Percentiles rank a stretch among this genome's conserved stretches.
Conservation (phyloP, 2,113 vertebrate species). For the Paraplagusia blochii region DNA sequence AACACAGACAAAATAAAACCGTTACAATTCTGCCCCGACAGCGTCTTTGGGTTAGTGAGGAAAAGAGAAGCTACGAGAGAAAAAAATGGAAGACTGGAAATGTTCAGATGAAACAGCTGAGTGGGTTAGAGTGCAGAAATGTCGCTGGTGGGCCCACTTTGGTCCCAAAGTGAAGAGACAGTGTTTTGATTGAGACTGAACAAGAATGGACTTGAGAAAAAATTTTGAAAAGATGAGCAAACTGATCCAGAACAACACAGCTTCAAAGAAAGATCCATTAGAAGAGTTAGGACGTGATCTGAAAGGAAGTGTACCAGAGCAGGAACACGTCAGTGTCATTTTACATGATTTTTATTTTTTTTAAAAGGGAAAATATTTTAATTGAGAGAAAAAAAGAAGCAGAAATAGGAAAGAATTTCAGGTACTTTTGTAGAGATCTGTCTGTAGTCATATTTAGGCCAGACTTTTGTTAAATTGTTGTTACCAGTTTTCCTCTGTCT, state of each 20-base stretch:
- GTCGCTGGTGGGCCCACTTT: too few species aligned
- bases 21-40: conserved; percentile 40
- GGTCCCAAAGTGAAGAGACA: too few species aligned
- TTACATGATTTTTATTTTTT: conserved; percentile 4
- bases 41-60: conserved; percentile 38
- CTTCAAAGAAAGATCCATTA: conserved; percentile 5
- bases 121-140: too few species aligned
- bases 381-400: too few species aligned
- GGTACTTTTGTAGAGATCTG: too few species aligned
- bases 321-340: background rate
- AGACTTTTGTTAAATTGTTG: background rate
- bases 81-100: conserved; percentile 1
- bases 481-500: conserved; percentile 89
- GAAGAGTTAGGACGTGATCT: conserved; percentile 26
- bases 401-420: too few species aligned
- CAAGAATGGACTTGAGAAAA: too few species aligned
- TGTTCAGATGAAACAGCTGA: too few species aligned
- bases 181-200: too few species aligned
- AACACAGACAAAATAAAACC: conserved; percentile 69
- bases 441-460: too few species aligned
- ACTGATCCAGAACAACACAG: background rate
- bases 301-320: conserved; percentile 1
- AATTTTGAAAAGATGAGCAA: background rate
- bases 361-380: background rate
- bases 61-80: conserved; percentile 10